Conservation (phyloP, 2,113 vertebrate genomes). For the Mola mola region DNA sequence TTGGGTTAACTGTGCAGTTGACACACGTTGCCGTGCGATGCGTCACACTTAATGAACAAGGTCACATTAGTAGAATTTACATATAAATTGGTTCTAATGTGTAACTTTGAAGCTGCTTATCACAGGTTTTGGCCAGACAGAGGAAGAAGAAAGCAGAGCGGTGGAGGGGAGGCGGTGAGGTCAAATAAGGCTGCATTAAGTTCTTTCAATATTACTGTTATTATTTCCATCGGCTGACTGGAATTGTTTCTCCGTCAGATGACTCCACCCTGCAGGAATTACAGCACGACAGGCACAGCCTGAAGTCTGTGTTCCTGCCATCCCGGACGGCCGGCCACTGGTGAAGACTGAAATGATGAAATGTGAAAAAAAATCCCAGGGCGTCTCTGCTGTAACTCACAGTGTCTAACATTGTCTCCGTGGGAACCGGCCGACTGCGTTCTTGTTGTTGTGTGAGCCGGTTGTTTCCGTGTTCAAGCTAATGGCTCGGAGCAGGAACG, state of each 20-base stretch:
- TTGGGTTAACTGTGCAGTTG: neutral
- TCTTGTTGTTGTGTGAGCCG: slow-evolving; percentile 26
- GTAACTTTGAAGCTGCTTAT: slow-evolving; percentile 24
- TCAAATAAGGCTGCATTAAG: too few relatives aligned
- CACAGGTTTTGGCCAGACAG: neutral
- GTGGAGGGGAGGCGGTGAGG: too few relatives aligned
- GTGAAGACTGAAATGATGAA: slow-evolving; percentile 23
- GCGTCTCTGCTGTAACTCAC: slow-evolving; percentile 25
- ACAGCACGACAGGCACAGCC: neutral
- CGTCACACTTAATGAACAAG: slow-evolving; percentile 4
- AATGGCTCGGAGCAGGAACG: slow-evolving; percentile 59
- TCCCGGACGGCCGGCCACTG: neutral
- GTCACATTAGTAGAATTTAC: slow-evolving; percentile 13
- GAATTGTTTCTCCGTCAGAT: slow-evolving; percentile 1
- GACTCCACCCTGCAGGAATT: slow-evolving; percentile 20
- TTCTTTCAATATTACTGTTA: too few relatives aligned
- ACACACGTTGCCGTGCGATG: neutral
- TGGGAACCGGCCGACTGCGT: slow-evolving; percentile 28
- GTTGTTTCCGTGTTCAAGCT: slow-evolving; percentile 42
- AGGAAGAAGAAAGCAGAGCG: neutral
- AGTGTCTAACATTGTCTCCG: slow-evolving; percentile 22
- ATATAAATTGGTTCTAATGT: slow-evolving; percentile 27
- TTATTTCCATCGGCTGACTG: slow-evolving; percentile 5
- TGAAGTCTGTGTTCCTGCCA: slow-evolving; percentile 14
- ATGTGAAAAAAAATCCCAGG: slow-evolving; percentile 35